phyloP scores from a whole-genome alignment of 2,888 invertebrate species.

The Chydorus sphaericus region DNA sequence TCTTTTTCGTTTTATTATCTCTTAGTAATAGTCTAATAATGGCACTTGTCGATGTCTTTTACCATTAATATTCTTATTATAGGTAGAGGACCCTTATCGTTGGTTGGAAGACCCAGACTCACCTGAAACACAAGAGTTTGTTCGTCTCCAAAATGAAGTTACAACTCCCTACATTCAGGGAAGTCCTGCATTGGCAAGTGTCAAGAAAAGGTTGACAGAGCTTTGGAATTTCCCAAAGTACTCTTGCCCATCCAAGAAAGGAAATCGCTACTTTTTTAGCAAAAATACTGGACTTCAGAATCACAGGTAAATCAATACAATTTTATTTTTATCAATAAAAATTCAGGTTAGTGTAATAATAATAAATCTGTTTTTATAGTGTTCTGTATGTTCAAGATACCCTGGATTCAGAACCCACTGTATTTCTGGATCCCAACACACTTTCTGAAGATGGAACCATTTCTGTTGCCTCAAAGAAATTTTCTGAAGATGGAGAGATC shows the following conservation, averaged over 20 bases:
- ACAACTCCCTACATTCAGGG: conserved; percentile 68
- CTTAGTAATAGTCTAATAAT: neutral
- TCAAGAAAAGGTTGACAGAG: conserved; percentile 66
- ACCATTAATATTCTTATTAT: conserved; percentile 21
- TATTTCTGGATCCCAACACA: conserved; percentile 90
- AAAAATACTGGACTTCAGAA: conserved; percentile 93
- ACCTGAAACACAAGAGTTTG: conserved; percentile 75
- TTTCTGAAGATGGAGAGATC: conserved; percentile 76
- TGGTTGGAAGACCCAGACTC: conserved; percentile 95
- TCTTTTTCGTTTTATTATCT: neutral
- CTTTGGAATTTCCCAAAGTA: conserved; percentile 96
- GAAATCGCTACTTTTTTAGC: conserved; percentile 75
- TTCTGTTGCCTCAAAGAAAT: conserved; percentile 55
- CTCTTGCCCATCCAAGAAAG: conserved; percentile 68
- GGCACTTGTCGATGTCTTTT: neutral
- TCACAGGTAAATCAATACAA: conserved; percentile 51
- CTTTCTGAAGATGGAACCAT: conserved; percentile 83
- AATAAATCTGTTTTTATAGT: conserved; percentile 34
- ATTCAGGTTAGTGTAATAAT: neutral
- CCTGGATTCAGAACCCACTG: conserved; percentile 53
- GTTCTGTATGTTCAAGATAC: conserved; percentile 78
- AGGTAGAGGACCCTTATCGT: conserved; percentile 81
- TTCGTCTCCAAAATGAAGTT: conserved; percentile 76
- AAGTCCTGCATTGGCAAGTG: conserved; percentile 53
- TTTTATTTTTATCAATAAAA: neutral